Evolutionary conservation across 2,888 invertebrate species (phyloP), one percentile per base, ranked within the genome.

Genomic region (Dasysyrphus albostriatus): DNA sequence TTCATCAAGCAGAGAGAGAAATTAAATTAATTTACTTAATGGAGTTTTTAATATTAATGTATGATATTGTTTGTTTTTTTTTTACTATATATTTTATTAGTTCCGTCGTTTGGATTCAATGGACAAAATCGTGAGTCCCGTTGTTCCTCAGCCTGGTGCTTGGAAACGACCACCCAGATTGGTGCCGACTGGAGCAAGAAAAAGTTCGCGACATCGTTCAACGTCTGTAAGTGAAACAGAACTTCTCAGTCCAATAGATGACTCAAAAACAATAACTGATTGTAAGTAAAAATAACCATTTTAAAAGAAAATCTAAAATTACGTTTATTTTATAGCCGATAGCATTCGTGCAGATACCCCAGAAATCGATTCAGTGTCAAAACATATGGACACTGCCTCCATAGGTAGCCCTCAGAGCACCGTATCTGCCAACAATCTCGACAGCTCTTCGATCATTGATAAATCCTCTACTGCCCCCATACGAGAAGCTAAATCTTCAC

Each of bases 41-140:
- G 12, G 5, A 39, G 12, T 5, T n/a, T 5, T 0, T 6, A 44
- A 44, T n/a, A n/a, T n/a, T 12, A 39, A n/a, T n/a, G 14, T 69
- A n/a, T 32, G 6, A n/a, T n/a, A n/a, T 32, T 3, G 5, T 44
- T 51, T 73, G 19, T 19, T 3, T 24, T 5, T 51, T 51, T 0
- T 51, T 24, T 54, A 10, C 2, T 29, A 14, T 54, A 8, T 12
- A 51, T 6, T 51, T 24, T 10, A 59, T 63, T 94, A 95, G 90
- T 92, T 95, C 88, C 94, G 96, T 65, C 95, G 96, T 70, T 93
- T 95, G 92, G 96, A 96, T 90, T 94, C 94, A 0, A 95, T 97
- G 93, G 98, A 98, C 92, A 97, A 97, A 93, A 98, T 98, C 89
- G 98, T 98, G 14, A 98, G 97, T 90, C 98, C 98, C 0, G 98